Base-by-base conservation (phyloP, 53 echinoderm and acorn worm species). In the Antedon mediterranea region DNA sequence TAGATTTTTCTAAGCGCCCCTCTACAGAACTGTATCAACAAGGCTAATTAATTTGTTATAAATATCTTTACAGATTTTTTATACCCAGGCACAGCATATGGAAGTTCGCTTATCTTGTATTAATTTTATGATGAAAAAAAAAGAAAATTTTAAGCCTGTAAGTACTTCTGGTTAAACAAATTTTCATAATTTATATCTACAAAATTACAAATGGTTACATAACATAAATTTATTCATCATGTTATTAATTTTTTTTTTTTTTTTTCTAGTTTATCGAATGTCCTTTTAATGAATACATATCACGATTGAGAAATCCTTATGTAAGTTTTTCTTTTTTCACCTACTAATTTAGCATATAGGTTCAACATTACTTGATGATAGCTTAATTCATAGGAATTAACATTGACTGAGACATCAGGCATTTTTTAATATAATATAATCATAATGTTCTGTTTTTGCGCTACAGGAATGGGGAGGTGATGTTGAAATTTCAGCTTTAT, bases 391-490 rank as follows among this genome's bases (percentile, higher is more conserved):
- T n/a, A n/a, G n/a, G n/a, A n/a, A n/a, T n/a, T n/a, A n/a, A n/a
- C n/a, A n/a, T n/a, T n/a, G n/a, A n/a, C n/a, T n/a, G n/a, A n/a
- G n/a, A n/a, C n/a, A n/a, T n/a, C n/a, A n/a, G n/a, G n/a, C n/a
- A n/a, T n/a, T n/a, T n/a, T n/a, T n/a, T n/a, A n/a, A n/a, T n/a
- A n/a, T n/a, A n/a, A n/a, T n/a, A n/a, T n/a, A n/a, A n/a, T n/a
- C n/a, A n/a, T n/a, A n/a, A n/a, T n/a, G n/a, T n/a, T n/a, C n/a
- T 11, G 11, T 37, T 43, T 76, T 74, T 74, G 23, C 71, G 78
- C 30, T 79, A 3, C 37, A 95, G 95, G 95, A 95, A 80, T 95
- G 95, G 95, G 95, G 91, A 82, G 95, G 95, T 31, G 91, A 95
- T 85, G 95, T 95, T 26, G 95, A 95, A 80, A 95, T 95, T 33